Conservation (phyloP, 2,113 vertebrate species). For the Cisticola juncidis region DNA sequence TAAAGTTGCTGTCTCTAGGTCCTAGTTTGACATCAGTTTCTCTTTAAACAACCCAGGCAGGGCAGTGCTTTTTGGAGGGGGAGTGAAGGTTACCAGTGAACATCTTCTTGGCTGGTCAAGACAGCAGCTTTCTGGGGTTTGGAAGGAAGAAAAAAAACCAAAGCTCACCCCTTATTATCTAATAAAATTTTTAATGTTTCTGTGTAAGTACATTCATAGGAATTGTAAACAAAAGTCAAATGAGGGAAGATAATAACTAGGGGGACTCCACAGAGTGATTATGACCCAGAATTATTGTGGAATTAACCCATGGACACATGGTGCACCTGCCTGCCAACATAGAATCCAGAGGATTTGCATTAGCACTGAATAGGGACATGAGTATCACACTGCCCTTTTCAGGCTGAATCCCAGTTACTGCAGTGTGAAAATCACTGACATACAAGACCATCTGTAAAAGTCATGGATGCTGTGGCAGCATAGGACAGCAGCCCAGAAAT, state of each 20-base stretch:
- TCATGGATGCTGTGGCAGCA: neutral
- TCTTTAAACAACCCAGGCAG: neutral
- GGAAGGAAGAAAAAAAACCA: neutral
- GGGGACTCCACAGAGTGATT: neutral
- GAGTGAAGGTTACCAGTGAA: neutral
- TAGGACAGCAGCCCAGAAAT: neutral
- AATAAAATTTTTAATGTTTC: constrained; percentile 32
- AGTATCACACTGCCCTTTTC: neutral
- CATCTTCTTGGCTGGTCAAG: constrained; percentile 5
- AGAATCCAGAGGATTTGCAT: neutral
- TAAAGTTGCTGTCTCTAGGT: neutral
- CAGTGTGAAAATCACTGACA: neutral
- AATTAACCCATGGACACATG: neutral
- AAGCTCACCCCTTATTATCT: neutral
- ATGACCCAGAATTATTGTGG: neutral
- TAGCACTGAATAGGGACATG: neutral
- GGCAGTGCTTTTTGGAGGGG: neutral
- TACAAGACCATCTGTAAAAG: neutral
- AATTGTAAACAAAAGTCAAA: constrained; percentile 1
- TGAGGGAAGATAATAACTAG: neutral
- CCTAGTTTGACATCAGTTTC: neutral
- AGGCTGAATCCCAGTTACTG: neutral
- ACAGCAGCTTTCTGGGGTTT: neutral
- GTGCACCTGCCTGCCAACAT: neutral
- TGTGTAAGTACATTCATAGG: neutral